Base-by-base conservation (phyloP, 2,888 invertebrate genomes). In the Glaucopsyche alexis region DNA sequence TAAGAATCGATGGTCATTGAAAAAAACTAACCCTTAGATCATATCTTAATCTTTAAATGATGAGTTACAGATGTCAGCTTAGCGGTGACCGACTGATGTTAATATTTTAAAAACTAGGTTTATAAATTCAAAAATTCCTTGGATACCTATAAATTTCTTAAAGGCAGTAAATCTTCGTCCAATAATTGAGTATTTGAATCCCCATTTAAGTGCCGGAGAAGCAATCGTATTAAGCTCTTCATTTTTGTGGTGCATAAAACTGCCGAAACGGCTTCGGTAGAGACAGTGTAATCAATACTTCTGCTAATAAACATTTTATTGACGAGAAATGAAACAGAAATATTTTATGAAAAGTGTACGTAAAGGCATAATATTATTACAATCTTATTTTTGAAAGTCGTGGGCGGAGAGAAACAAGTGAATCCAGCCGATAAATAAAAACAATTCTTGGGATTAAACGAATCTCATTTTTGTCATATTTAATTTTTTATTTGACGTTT, bases 1-100 rank as follows among this genome's bases (percentile, higher is more conserved):
- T 84, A 81, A 83, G 80, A 81, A 84, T 85, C 84, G 81, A 80
- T 78, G 84, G 85, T 82, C 81, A 84, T 82, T 80, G 78, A 81
- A 80, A 82, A 82, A 84, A 81, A 83, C 80, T 75, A 75, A 73
- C 75, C 78, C 79, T 75, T 79, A 76, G 85, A 86, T 87, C 73
- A 73, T 85, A 87, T 83, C 87, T 82, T 77, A 80, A 79, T 81
- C 79, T 78, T 81, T 80, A 82, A 80, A 85, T 86, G 83, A 86
- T 78, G 80, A 79, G 84, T 82, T 69, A 69, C 69, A 69, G 69
- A 69, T 69, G 69, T 69, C 69, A 47, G 69, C 69, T 69, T 69
- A 69, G 67, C 45, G 69, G 69, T 69, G 13, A 69, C 69, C 69
- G 42, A 42, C 66, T 66, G 69, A 69, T 19, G 49, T 69, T 47